Evolutionary conservation across 1,140 invertebrate genomes (phyloP), one percentile per base, ranked within the genome.

Genomic region (Drosophila punjabiensis): DNA sequence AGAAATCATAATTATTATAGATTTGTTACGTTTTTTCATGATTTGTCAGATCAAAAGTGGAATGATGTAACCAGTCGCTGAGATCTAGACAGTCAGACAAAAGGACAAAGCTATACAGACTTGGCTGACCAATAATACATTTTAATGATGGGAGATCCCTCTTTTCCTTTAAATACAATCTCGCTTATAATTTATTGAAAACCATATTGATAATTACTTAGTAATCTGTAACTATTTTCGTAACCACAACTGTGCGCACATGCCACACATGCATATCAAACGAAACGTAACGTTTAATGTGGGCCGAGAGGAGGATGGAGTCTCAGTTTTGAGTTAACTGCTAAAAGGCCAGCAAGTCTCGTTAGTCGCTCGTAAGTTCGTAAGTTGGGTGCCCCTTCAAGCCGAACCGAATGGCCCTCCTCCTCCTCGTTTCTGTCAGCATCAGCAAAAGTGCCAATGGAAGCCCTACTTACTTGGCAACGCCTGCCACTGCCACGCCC

Each of bases 381-480:
- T 65, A 70, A 82, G 82, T 55, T 56, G 61, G 50, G 41, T 60
- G 50, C 32, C 48, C 41, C 24, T 13, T 56, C 11, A 52, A 33
- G 47, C 47, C 35, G 37, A 48, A 24, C 28, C 11, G 30, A 11
- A 20, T 41, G 61, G 28, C 30, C 65, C 14, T 33, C 41, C 45
- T 30, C 32, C 39, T 32, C 30, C 28, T 30, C 20, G 48, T 16
- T 68, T 69, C 16, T 16, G 45, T 39, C 76, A 78, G 73, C 75
- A 76, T 78, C 74, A 48, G 76, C 76, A 78, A 71, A 79, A 79
- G 76, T 79, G 66, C 61, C 60, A 73, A 79, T 62, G 70, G 82
- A 86, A 89, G 85, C 85, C 85, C 81, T 89, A 89, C 55, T 89
- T 90, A 89, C 85, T 74, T 85, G 76, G 78, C 39, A 69, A 77